Conservation (phyloP, 2,888 invertebrate species). For the Lepidochrysops patricia region DNA sequence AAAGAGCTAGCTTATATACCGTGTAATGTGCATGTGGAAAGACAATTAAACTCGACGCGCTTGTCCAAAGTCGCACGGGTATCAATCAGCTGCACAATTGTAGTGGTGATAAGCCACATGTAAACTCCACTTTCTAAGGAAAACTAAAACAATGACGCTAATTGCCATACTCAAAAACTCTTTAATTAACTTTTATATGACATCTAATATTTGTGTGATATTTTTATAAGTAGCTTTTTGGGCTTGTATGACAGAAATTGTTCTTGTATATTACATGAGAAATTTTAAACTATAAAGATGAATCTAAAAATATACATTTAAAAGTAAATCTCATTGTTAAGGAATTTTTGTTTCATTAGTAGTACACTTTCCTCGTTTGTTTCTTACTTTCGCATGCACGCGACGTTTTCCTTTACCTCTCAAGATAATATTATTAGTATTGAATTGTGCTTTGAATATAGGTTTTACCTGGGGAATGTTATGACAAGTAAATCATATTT, state of each 20-base stretch:
- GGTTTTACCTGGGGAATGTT: too few species aligned
- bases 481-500: too few species aligned
- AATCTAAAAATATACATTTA: background rate
- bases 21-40: too few species aligned
- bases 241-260: background rate
- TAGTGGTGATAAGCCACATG: background rate
- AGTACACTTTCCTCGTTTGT: background rate
- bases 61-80: conserved; percentile 1
- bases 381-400: background rate
- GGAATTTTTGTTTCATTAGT: background rate
- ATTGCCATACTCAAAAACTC: background rate
- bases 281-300: background rate
- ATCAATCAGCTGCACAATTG: background rate
- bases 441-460: background rate
- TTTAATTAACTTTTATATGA: background rate
- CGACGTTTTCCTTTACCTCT: background rate
- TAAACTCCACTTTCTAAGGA: background rate
- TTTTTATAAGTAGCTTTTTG: background rate
- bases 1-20: too few species aligned
- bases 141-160: background rate
- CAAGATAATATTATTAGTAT: background rate
- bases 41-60: too few species aligned
- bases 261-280: background rate
- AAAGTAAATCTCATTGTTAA: background rate
- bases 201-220: background rate